Percentiles rank a stretch among this genome's conserved stretches.
Conservation (phyloP, 2,888 invertebrate species). For the Yponomeuta sedellus region DNA sequence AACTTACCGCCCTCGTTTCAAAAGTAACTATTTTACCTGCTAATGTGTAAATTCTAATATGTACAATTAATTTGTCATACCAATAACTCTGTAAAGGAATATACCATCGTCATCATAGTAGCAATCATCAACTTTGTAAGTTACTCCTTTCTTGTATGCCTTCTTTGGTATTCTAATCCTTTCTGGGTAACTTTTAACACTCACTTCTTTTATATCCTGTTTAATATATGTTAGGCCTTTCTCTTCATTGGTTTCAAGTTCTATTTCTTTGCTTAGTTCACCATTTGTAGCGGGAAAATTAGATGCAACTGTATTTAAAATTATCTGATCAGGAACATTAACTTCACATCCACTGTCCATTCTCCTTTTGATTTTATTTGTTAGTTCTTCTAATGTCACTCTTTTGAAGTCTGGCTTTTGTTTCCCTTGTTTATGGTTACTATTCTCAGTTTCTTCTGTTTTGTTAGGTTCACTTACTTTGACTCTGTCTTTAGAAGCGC, state of each 20-base stretch:
- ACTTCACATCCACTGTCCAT: conserved; percentile 48
- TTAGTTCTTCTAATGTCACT: conserved; percentile 56
- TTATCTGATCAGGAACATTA: conserved; percentile 50
- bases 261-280: conserved; percentile 37
- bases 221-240: conserved; percentile 35
- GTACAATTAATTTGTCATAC: conserved; percentile 58
- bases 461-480: conserved; percentile 17
- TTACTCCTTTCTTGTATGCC: conserved; percentile 77
- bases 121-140: conserved; percentile 85
- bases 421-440: conserved; percentile 19
- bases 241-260: conserved; percentile 32
- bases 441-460: conserved; percentile 21
- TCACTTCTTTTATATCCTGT: conserved; percentile 33
- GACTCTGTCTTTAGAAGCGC: conserved; percentile 41
- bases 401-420: conserved; percentile 34
- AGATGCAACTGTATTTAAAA: conserved; percentile 33
- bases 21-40: no score
- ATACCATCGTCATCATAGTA: conserved; percentile 88
- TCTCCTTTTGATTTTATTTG: conserved; percentile 46
- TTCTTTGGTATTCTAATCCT: conserved; percentile 83
- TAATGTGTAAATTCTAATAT: conserved; percentile 23
- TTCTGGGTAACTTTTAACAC: conserved; percentile 67
- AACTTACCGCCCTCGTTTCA: no score
- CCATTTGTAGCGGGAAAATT: conserved; percentile 20
- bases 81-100: conserved; percentile 87